Base-by-base conservation (phyloP, 2,888 invertebrate species). In the Zhuqinia jingwanae region DNA sequence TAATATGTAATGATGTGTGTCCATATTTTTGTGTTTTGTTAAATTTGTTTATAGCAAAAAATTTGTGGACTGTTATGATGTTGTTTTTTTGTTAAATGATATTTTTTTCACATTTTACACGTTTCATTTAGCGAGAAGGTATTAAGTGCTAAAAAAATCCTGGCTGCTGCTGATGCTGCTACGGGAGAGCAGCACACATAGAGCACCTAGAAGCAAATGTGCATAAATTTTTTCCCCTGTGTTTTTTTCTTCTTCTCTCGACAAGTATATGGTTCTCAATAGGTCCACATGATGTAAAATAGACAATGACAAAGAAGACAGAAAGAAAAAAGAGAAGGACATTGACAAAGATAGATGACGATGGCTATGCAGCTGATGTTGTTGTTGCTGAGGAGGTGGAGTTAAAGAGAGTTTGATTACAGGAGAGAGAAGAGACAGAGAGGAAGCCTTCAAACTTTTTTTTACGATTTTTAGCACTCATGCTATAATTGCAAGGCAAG, bases 291-390 rank as follows among this genome's bases (percentile, higher is more conserved):
- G 25, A 27, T 60, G 36, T 36, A 8, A 3, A 36, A 36, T 8
- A 36, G 36, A 60, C 60, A 60, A 27, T 60, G 60, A 25, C 10
- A 27, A 27, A 27, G 25, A 25, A 60, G 27, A 60, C 17, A 56
- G 53, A 56, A 22, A 56, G 10, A 56, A 56, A 56, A 20, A 56
- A 56, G 56, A 36, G 36, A 65, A 65, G 65, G 36, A 65, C 65
- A 65, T 36, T 65, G 17, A 17, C 36, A 17, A 36, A 36, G 36
- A 65, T 17, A 20, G 58, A 53, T 17, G 17, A 53, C 17, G 27
- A 27, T 22, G n/a, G 53, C 20, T 56, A 56, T 56, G 22, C n/a
- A 5, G 56, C 17, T 56, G 53, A 3, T 56, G 22, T 27, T 60
- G 13, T 27, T 53, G 5, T 53, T 53, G 53, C 17, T 17, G 53